phyloP scores from a whole-genome alignment of 1,140 invertebrate species.

The Euschistus heros region DNA sequence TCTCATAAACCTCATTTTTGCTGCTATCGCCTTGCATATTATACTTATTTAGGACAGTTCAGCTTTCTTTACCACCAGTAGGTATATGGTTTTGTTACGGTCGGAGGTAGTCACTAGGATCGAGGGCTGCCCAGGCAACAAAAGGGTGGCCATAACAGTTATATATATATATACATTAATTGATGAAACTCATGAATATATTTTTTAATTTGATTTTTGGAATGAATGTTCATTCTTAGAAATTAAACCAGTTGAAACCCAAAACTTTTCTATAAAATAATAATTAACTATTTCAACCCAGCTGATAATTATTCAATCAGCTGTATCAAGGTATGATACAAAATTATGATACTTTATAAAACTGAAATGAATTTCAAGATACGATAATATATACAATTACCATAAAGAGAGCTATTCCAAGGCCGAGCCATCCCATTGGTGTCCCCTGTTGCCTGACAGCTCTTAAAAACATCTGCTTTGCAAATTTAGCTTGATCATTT shows the following conservation, averaged over 20 bases:
- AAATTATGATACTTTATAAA: not conserved
- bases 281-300: not conserved
- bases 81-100: no score
- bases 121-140: no score
- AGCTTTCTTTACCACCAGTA: no score
- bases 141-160: no score
- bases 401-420: conserved; percentile 28
- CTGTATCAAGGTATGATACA: not conserved
- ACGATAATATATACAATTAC: conserved; percentile 19
- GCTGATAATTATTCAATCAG: not conserved
- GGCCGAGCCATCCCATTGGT: conserved; percentile 30
- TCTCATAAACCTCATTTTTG: no score
- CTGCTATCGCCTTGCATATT: no score
- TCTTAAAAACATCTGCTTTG: conserved; percentile 22
- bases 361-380: not conserved
- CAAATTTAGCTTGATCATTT: not conserved
- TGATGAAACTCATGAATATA: no score
- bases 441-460: conserved; percentile 25
- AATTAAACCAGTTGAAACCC: not conserved
- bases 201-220: not conserved
- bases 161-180: no score
- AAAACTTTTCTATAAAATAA: not conserved
- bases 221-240: not conserved
- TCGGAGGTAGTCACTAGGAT: no score
- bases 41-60: no score